These are phyloP conservation scores for Mastigias papua DNA, from an alignment of 30 jellyfish, hydroid and myxozoan species.

Conservation along the genomic window DNA sequence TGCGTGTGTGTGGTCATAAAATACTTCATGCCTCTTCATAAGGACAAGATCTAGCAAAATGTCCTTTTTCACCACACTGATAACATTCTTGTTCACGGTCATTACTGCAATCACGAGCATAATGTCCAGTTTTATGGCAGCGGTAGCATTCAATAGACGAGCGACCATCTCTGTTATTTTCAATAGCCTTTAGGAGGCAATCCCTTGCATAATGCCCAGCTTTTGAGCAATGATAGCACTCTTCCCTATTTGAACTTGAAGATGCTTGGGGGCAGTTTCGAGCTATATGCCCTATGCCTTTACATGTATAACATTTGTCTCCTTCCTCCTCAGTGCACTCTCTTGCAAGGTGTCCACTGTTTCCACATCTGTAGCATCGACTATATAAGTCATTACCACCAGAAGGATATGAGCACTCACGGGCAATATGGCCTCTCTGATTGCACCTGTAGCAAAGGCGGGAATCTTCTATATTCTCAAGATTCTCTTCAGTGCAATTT, in stretches of 20 bases:
- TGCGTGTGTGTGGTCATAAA: too few species aligned
- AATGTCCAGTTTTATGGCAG: constrained; percentile 85
- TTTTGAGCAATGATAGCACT: constrained; percentile 83
- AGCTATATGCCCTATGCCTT: constrained; percentile 84
- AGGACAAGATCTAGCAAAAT: constrained; percentile 91
- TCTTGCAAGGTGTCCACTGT: constrained; percentile 81
- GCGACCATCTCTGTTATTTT: constrained; percentile 37
- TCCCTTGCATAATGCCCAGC: constrained; percentile 95
- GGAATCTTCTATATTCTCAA: constrained; percentile 38
- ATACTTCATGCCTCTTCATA: constrained; percentile 36
- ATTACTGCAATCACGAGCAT: constrained; percentile 76
- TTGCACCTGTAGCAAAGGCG: constrained; percentile 71
- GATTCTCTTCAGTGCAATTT: constrained; percentile 66
- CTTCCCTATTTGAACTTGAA: constrained; percentile 50
- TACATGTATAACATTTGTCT: constrained; percentile 90
- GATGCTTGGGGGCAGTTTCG: constrained; percentile 70
- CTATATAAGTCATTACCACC: constrained; percentile 35
- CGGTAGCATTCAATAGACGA: constrained; percentile 72
- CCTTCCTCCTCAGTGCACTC: constrained; percentile 83
- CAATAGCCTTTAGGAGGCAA: constrained; percentile 68
- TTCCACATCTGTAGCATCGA: constrained; percentile 90
- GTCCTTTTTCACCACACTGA: constrained; percentile 89
- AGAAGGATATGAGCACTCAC: constrained; percentile 79
- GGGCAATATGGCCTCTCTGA: constrained; percentile 72
- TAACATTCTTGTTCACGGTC: constrained; percentile 61